A percentile compares a stretch with the other conserved stretches of the same genome.
phyloP scores from a whole-genome alignment of 2,888 invertebrate species.

The Arrhopalites spinosus region DNA sequence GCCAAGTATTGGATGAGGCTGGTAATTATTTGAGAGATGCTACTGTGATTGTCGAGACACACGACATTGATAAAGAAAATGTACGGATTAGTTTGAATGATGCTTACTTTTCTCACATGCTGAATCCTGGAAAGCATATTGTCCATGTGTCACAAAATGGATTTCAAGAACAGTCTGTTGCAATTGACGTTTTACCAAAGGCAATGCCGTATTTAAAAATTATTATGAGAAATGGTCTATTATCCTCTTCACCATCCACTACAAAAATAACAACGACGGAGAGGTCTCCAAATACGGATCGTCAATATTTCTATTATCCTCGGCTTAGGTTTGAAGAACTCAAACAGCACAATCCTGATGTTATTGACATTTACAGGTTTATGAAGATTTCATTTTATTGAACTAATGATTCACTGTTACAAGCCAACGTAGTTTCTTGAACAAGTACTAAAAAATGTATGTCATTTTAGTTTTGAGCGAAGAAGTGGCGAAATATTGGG shows the following conservation, averaged over 20 bases:
- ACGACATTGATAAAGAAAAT: conserved; percentile 60
- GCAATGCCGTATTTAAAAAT: conserved; percentile 59
- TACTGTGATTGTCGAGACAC: conserved; percentile 69
- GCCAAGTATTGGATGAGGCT: conserved; percentile 73
- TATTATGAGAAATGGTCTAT: not conserved
- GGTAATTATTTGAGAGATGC: conserved; percentile 74
- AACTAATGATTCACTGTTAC: not conserved
- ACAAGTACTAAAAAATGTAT: no score
- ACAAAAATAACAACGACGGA: not conserved
- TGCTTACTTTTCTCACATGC: conserved; percentile 73
- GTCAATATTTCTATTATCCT: conserved; percentile 52
- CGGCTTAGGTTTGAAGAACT: conserved; percentile 46
- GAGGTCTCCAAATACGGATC: not conserved
- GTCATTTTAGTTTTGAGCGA: conserved; percentile 50
- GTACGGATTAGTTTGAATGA: conserved; percentile 70
- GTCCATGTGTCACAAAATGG: conserved; percentile 59
- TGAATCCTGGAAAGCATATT: conserved; percentile 66
- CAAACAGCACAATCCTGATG: conserved; percentile 43
- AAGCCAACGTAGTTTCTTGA: no score
- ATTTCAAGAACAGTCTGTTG: conserved; percentile 59
- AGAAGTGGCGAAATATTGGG: conserved; percentile 50
- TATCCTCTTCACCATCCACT: not conserved
- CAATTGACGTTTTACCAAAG: conserved; percentile 60
- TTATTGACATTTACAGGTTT: conserved; percentile 50
- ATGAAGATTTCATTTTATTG: not conserved